phyloP scores from a whole-genome alignment of 2,797 vertebrate genomes.

The Tokudaia muenninki region DNA sequence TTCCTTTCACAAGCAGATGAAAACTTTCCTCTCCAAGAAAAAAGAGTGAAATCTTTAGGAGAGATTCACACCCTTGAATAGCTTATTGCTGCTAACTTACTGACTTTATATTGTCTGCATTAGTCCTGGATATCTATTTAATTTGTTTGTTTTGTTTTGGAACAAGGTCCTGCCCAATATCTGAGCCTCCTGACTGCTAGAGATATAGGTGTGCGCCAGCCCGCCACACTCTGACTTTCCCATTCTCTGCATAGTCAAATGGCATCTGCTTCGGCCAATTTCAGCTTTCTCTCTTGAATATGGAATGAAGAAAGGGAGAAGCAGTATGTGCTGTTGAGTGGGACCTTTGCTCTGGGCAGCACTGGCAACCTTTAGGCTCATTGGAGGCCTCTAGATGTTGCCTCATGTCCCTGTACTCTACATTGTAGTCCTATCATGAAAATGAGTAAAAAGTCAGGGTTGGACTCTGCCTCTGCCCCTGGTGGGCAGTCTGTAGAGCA shows the following conservation, averaged over 20 bases:
- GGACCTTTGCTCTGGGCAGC: background rate
- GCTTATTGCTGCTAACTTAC: too few relatives aligned
- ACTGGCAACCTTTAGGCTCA: accelerated
- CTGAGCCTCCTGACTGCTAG: background rate
- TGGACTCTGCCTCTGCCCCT: background rate
- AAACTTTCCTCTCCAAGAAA: background rate
- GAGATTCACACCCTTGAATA: background rate
- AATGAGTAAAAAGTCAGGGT: background rate
- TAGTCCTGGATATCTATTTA: background rate
- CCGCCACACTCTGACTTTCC: background rate
- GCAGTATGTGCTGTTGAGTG: accelerated
- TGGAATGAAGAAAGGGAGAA: background rate
- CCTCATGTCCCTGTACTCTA: background rate
- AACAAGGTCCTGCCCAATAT: background rate
- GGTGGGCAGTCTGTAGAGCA: background rate
- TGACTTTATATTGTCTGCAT: background rate
- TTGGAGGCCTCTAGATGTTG: background rate
- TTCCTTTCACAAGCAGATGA: background rate
- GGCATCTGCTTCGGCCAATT: background rate
- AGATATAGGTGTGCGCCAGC: background rate
- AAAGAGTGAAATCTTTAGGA: background rate
- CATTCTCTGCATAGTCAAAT: background rate
- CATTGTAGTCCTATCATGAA: accelerated
- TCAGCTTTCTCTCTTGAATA: background rate
- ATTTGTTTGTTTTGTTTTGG: background rate